These are phyloP conservation scores for Etheostoma nigrum DNA, from an alignment of 2,797 vertebrate genomes.

Conservation along the genomic window DNA sequence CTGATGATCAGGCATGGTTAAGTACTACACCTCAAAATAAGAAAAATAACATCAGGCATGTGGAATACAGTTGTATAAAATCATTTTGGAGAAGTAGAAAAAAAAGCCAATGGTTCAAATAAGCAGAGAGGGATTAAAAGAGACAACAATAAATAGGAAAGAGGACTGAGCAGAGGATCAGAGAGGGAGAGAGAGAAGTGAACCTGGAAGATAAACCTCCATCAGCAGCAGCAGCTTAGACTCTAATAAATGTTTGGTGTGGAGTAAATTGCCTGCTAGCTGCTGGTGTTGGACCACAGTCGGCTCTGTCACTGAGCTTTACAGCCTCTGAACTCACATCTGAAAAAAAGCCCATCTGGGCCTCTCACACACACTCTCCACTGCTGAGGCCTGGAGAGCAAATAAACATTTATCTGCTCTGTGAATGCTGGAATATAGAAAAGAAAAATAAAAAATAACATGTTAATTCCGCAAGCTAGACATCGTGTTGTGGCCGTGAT, in stretches of 20 bases:
- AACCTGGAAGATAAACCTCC: slow-evolving; percentile 62
- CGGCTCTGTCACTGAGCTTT: slow-evolving; percentile 73
- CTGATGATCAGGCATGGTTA: neutral
- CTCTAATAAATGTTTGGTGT: slow-evolving; percentile 79
- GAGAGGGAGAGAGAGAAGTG: slow-evolving; percentile 24
- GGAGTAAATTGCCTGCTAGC: slow-evolving; percentile 76
- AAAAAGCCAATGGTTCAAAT: slow-evolving; percentile 1
- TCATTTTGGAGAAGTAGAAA: too few species aligned
- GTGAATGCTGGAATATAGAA: slow-evolving; percentile 38
- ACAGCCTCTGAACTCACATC: slow-evolving; percentile 74
- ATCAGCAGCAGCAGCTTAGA: slow-evolving; percentile 65
- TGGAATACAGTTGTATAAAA: neutral
- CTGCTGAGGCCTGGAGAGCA: slow-evolving; percentile 64
- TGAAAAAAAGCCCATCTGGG: slow-evolving; percentile 59
- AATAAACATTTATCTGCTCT: slow-evolving; percentile 70
- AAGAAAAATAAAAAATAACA: slow-evolving; percentile 12
- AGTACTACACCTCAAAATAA: neutral
- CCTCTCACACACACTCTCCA: slow-evolving; percentile 30
- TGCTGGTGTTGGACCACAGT: slow-evolving; percentile 69
- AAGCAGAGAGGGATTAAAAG: slow-evolving; percentile 35
- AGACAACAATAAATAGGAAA: slow-evolving; percentile 21
- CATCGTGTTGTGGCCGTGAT: slow-evolving; percentile 34
- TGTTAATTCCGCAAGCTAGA: slow-evolving; percentile 62
- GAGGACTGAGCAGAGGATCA: slow-evolving; percentile 47
- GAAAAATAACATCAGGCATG: neutral